Base-by-base conservation (phyloP, 2,888 invertebrate genomes). In the Nymphalis c-album region DNA sequence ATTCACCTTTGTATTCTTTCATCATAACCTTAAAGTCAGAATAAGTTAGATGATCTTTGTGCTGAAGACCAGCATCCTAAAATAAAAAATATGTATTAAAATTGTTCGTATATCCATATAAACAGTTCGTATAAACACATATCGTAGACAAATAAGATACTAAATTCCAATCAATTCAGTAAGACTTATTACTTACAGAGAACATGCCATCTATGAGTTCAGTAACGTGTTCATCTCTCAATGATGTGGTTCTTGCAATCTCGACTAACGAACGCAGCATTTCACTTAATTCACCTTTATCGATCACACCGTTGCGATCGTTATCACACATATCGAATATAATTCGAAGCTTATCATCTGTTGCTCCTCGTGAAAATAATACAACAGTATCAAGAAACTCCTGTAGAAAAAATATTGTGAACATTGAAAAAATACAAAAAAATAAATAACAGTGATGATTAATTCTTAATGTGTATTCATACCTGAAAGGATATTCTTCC, bases 281-380 rank as follows among this genome's bases (percentile, higher is more conserved):
- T 85, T 98, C 98, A 26, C 97, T 97, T 22, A 99, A 92, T 82
- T 98, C 98, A 1, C 95, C 96, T 80, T 98, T 98, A 80, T 98
- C 98, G 68, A 98, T 98, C 0, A 97, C 97, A 0, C 98, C 98
- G 78, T 98, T 98, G 18, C 97, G 94, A 82, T 98, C 97, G 77
- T 98, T 97, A 82, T 98, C 98, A 79, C 98, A 98, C 98, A 99
- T 98, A 85, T 98, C 98, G 82, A 98, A 98, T 74, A 99, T 97
- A 46, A 98, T 98, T 7, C 98, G 94, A 47, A 98, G 90, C 80
- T 98, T 98, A 80, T 98, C 98, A 77, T 98, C 98, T 0, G 98
- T 98, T 77, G 97, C 97, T 7, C 98, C 98, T 0, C 97, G 94
- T 0, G 98, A 97, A 83, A 98, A 98, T 2, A 98, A 86, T 0